Conservation (phyloP, 1,140 invertebrate species). For the Trichonephila clavipes region DNA sequence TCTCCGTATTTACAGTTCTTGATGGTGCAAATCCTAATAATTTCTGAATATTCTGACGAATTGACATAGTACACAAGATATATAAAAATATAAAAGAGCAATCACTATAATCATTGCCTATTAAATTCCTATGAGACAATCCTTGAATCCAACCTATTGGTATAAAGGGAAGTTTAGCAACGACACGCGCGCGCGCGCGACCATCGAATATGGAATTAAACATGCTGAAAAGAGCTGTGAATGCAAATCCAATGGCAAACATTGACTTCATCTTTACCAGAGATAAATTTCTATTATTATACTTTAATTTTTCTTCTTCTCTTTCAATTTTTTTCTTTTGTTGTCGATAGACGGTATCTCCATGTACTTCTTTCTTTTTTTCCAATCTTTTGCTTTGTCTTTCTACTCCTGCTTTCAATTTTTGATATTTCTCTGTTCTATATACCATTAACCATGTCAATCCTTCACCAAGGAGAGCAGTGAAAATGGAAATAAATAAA, state of each 20-base stretch:
- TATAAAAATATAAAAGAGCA: slow-evolving; percentile 99
- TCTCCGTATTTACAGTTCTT: slow-evolving; percentile 95
- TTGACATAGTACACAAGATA: slow-evolving; percentile 99
- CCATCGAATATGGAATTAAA: slow-evolving; percentile 99
- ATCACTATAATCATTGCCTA: slow-evolving; percentile 98
- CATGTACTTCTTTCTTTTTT: slow-evolving; percentile 97
- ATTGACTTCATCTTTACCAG: slow-evolving; percentile 99
- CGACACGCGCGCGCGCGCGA: too few species aligned
- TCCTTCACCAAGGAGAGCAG: slow-evolving; percentile 97
- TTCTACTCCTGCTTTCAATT: slow-evolving; percentile 96
- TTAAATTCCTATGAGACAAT: slow-evolving; percentile 96
- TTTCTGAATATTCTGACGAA: slow-evolving; percentile 99
- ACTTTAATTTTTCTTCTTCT: too few species aligned
- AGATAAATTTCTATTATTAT: too few species aligned
- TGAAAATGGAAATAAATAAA: slow-evolving; percentile 97
- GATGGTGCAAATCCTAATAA: slow-evolving; percentile 98
- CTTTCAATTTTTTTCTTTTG: slow-evolving; percentile 98
- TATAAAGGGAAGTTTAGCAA: slow-evolving; percentile 97
- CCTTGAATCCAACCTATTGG: slow-evolving; percentile 98
- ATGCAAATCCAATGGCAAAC: slow-evolving; percentile 98
- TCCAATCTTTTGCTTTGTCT: slow-evolving; percentile 98
- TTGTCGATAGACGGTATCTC: slow-evolving; percentile 93
- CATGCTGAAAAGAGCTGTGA: slow-evolving; percentile 98
- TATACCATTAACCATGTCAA: slow-evolving; percentile 99
- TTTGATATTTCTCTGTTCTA: slow-evolving; percentile 98